Conservation (phyloP, 2,113 vertebrate species). For the Mesocricetus auratus region DNA sequence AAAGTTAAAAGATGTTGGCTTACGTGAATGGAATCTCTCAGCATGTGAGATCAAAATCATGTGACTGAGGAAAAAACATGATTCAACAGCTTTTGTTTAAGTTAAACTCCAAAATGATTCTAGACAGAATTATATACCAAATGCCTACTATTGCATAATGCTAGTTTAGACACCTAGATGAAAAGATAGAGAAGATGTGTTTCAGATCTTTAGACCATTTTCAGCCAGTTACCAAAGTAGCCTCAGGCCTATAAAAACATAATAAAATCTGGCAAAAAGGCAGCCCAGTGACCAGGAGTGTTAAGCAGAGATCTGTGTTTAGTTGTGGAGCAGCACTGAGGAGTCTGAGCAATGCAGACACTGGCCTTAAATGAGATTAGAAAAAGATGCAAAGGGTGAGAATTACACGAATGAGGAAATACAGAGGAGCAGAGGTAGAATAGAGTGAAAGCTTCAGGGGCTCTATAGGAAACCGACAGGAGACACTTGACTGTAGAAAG, state of each 20-base stretch:
- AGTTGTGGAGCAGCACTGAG: neutral
- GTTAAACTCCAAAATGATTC: neutral
- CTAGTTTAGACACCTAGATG: neutral
- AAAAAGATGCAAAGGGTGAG: neutral
- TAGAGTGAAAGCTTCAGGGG: neutral
- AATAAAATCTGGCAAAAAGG: neutral
- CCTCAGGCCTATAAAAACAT: neutral
- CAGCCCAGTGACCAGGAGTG: neutral
- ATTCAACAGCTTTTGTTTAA: constrained; percentile 44
- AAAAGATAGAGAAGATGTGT: neutral
- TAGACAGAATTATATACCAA: neutral
- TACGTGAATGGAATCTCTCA: neutral
- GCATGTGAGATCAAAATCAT: constrained; percentile 3
- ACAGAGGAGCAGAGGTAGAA: neutral
- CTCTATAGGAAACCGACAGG: neutral
- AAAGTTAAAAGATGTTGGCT: neutral
- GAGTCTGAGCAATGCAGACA: neutral
- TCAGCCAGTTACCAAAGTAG: neutral
- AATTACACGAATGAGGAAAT: neutral
- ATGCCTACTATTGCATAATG: neutral
- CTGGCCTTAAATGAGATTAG: neutral
- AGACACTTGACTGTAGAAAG: neutral
- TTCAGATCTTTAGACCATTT: neutral
- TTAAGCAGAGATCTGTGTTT: neutral
- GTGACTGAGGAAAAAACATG: neutral